Evolutionary conservation across 2,888 invertebrate genomes (phyloP), one percentile per base, ranked within the genome.

Genomic region (Napeogenes sylphis): DNA sequence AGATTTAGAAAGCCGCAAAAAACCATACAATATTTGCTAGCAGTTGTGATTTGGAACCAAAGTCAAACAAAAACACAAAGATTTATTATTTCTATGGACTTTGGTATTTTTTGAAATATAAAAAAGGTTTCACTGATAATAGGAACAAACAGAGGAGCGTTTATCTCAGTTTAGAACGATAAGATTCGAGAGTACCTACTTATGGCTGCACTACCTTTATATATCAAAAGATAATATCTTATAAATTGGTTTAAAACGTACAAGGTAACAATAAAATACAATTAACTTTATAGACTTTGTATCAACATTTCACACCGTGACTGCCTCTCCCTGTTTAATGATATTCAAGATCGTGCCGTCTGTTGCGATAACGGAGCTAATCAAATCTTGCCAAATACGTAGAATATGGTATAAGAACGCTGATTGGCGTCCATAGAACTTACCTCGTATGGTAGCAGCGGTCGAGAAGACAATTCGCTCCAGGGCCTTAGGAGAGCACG

Each of bases 401-500:
- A 66, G 68, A 81, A 73, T 77, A 71, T 82, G 78, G 74, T 82
- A 83, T 79, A 79, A 21, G 81, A 79, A 80, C 78, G 75, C 77
- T 79, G 76, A 71, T 68, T 66, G 68, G 51, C 68, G 82, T 81
- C 81, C 62, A 74, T 63, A 81, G 84, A 77, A 85, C 89, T 88
- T 83, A 91, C 90, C 90, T 74, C 75, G 68, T 76, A 75, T 59
- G 84, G 83, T 56, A 85, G 87, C 58, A 72, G 78, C 62, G 76
- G 79, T 55, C 83, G 83, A 47, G 83, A 75, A 66, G 87, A 89
- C 72, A 87, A 71, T 74, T 85, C 84, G 70, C 73, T 82, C 87
- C 84, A 91, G 61, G 84, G 87, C 65, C 85, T 82, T 61, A 89
- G 78, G 61, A 87, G 75, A 10, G 85, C 85, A 68, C 90, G 81